Percentiles rank a stretch among this genome's conserved stretches.
Evolutionary conservation across 2,888 invertebrate species (phyloP).

Genomic region (Heliconius charithonia): DNA sequence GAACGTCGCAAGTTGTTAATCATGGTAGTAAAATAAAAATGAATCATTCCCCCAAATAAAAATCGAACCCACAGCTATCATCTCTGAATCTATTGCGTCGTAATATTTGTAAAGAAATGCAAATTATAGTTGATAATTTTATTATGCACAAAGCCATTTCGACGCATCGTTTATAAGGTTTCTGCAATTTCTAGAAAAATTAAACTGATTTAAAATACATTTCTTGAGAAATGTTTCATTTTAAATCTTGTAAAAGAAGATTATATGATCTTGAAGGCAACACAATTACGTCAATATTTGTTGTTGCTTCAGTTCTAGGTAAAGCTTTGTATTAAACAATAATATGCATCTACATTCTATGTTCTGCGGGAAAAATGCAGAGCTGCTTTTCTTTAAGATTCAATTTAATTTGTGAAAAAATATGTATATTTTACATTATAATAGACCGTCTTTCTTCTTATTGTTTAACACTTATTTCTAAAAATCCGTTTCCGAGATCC

Average conservation of each 20-base stretch:
- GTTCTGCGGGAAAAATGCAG: too few species aligned
- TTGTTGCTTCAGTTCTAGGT: neutral
- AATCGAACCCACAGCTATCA: neutral
- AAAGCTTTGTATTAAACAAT: neutral
- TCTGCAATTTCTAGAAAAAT: neutral
- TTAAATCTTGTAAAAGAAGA: neutral
- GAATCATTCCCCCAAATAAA: neutral
- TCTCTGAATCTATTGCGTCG: too few species aligned
- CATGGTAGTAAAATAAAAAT: neutral
- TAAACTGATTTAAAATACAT: neutral
- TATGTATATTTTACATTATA: too few species aligned
- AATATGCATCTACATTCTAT: neutral
- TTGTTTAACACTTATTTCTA: too few species aligned
- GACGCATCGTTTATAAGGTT: conserved; percentile 4
- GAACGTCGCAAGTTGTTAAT: too few species aligned
- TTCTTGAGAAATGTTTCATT: neutral
- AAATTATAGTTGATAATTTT: too few species aligned
- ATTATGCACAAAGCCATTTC: too few species aligned
- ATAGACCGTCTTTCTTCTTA: too few species aligned
- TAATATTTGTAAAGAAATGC: too few species aligned
- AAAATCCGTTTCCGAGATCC: too few species aligned
- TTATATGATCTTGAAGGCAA: neutral
- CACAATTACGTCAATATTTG: neutral
- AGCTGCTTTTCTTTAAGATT: too few species aligned
- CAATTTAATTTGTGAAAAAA: too few species aligned